Percentiles rank a stretch among this genome's conserved stretches.
phyloP scores from a whole-genome alignment of 2,888 invertebrate genomes.

The Liopterus haemorrhoidalis region DNA sequence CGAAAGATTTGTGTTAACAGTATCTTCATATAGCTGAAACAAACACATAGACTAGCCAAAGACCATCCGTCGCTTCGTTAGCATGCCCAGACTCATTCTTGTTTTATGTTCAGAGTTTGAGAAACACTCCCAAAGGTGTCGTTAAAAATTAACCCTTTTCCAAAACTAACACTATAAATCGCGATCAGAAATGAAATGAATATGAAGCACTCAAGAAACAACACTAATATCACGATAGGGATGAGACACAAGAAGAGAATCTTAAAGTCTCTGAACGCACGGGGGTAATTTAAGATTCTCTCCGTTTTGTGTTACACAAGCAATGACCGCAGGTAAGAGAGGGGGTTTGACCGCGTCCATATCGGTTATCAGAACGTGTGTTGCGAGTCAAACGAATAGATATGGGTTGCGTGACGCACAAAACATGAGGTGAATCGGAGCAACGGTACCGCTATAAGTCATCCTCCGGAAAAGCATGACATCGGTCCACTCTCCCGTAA shows the following conservation, averaged over 20 bases:
- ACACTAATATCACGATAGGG: constrained; percentile 33
- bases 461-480: constrained; percentile 15
- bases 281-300: too few species aligned
- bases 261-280: too few species aligned
- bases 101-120: constrained; percentile 11
- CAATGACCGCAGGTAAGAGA: too few species aligned
- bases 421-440: constrained; percentile 5
- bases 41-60: too few species aligned
- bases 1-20: too few species aligned
- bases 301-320: too few species aligned
- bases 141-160: constrained; percentile 37
- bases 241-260: too few species aligned
- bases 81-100: constrained; percentile 4
- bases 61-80: too few species aligned
- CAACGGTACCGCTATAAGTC: constrained; percentile 13
- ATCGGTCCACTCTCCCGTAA: constrained; percentile 10
- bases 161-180: constrained; percentile 32
- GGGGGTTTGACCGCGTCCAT: too few species aligned
- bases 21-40: too few species aligned
- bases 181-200: constrained; percentile 33
- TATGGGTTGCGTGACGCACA: constrained; percentile 10
- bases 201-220: constrained; percentile 34
- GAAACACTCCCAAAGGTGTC: constrained; percentile 31
- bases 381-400: too few species aligned
- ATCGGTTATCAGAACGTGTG: too few species aligned